These are phyloP conservation scores for Polyommatus icarus DNA, from an alignment of 2,888 invertebrate species.

Conservation along the genomic window DNA sequence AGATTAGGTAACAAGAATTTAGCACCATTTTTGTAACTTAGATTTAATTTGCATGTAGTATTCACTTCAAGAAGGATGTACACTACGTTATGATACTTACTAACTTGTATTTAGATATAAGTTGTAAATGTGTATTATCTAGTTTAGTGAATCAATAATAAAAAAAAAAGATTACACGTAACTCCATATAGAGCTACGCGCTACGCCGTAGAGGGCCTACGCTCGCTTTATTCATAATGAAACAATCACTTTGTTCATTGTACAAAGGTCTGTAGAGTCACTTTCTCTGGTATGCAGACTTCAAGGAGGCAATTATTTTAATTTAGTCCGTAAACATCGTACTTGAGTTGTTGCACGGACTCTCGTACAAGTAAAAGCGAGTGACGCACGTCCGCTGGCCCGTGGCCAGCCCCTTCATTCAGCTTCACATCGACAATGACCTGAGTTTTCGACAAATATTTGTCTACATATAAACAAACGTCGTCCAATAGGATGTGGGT, in stretches of 20 bases:
- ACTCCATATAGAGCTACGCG: background rate
- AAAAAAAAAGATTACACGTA: background rate
- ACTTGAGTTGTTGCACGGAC: constrained; percentile 16
- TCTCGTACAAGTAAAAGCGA: constrained; percentile 47
- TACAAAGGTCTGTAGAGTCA: background rate
- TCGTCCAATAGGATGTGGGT: constrained; percentile 26
- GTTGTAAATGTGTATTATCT: no score
- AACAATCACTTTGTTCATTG: background rate
- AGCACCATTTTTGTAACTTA: no score
- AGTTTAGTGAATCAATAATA: no score
- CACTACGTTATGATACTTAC: no score
- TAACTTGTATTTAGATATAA: no score
- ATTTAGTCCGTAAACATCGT: background rate
- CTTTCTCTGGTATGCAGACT: background rate
- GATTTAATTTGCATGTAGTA: no score
- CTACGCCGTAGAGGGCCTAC: background rate
- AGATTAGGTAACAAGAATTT: no score
- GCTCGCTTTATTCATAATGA: background rate
- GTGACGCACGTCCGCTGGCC: constrained; percentile 72
- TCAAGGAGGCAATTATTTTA: background rate
- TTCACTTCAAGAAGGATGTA: no score
- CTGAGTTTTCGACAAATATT: constrained; percentile 52
- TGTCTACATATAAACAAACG: constrained; percentile 32
- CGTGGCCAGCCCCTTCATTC: constrained; percentile 71
- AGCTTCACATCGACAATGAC: constrained; percentile 72